Percentiles rank a stretch among this genome's conserved stretches.
phyloP scores from a whole-genome alignment of 2,797 vertebrate species.

The Propithecus perrieri region DNA sequence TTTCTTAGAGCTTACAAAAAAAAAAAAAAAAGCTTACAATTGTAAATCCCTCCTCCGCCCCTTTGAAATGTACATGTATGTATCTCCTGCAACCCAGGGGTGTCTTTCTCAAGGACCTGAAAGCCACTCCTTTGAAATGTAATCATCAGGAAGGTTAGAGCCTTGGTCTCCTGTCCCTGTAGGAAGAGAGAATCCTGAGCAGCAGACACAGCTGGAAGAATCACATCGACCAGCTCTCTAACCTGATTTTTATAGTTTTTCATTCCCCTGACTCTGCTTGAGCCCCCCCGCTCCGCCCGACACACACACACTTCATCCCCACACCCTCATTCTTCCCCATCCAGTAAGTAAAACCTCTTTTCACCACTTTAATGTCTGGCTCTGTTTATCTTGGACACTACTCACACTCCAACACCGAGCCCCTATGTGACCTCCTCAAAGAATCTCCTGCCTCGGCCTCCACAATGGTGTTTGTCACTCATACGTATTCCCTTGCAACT shows the following conservation, averaged over 20 bases:
- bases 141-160: not conserved
- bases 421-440: not conserved
- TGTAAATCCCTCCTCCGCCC: not conserved
- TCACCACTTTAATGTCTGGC: not conserved
- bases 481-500: not conserved
- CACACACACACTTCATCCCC: not conserved
- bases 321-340: not conserved
- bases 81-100: not conserved
- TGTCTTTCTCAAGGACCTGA: not conserved
- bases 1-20: not conserved
- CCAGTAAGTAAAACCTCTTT: not conserved
- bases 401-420: not conserved
- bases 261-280: too few species aligned
- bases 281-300: too few species aligned
- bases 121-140: not conserved
- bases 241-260: not conserved
- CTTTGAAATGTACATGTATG: not conserved
- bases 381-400: not conserved
- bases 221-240: not conserved
- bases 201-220: not conserved
- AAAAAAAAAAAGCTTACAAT: not conserved
- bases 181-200: not conserved
- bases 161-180: not conserved
- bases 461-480: not conserved
- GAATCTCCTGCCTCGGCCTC: not conserved